Percentiles rank a stretch among this genome's conserved stretches.
Evolutionary conservation across 1,140 invertebrate genomes (phyloP).

Genomic region (Neomicropteryx cornuta): DNA sequence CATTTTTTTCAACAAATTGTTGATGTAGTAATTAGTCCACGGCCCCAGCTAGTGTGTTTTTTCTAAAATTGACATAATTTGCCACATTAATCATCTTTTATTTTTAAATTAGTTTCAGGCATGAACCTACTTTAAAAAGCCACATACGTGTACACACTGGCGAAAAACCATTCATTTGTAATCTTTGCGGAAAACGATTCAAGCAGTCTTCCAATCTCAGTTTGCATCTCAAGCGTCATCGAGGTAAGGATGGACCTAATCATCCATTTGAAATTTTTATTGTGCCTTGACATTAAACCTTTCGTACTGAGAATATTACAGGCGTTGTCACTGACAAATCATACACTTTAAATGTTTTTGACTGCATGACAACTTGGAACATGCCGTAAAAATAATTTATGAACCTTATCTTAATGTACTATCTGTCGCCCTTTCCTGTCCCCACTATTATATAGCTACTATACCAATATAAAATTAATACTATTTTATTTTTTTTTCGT

Average conservation of each 20-base stretch:
- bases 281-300: conserved; percentile 14
- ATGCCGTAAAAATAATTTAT: not conserved
- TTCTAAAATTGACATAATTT: conserved; percentile 14
- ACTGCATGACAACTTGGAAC: not conserved
- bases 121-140: conserved; percentile 48
- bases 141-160: conserved; percentile 52
- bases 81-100: conserved; percentile 17
- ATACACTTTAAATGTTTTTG: conserved; percentile 11
- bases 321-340: conserved; percentile 21
- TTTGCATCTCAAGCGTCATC: conserved; percentile 60
- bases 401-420: not conserved
- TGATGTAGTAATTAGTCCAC: no score
- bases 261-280: not conserved
- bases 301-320: no score
- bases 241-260: conserved; percentile 20
- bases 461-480: no score
- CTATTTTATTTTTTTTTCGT: no score
- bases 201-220: conserved; percentile 67
- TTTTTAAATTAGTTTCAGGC: conserved; percentile 43
- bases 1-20: no score
- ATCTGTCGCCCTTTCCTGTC: not conserved
- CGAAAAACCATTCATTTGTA: conserved; percentile 47
- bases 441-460: no score
- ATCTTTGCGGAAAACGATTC: conserved; percentile 42
- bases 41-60: conserved; percentile 15